Conservation (phyloP, 2,113 vertebrate species). For the Toxotes chatareus region DNA sequence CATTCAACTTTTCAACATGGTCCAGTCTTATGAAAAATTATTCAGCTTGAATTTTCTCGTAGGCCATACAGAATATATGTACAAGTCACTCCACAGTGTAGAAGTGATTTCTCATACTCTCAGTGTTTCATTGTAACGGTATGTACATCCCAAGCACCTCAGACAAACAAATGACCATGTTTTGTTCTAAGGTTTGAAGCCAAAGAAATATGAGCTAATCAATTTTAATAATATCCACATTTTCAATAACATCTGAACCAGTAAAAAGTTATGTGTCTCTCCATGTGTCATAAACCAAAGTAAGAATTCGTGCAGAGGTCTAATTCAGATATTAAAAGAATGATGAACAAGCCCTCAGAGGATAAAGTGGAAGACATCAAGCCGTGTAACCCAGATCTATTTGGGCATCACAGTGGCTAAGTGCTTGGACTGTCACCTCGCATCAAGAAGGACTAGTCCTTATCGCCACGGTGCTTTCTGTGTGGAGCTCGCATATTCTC, state of each 20-base stretch:
- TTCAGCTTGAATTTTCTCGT: constrained; percentile 29
- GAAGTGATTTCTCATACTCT: background rate
- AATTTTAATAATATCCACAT: constrained; percentile 27
- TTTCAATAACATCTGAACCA: constrained; percentile 19
- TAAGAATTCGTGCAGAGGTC: background rate
- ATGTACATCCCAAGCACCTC: background rate
- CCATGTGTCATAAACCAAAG: background rate
- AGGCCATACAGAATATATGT: constrained; percentile 25
- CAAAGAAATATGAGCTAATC: background rate
- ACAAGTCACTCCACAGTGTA: background rate
- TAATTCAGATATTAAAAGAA: constrained; percentile 46
- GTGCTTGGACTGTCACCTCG: constrained; percentile 67
- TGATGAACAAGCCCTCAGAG: constrained; percentile 25
- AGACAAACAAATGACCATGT: constrained; percentile 2
- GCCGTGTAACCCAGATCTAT: constrained; percentile 49
- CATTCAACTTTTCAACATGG: constrained; percentile 48
- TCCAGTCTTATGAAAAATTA: constrained; percentile 26
- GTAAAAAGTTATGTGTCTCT: background rate
- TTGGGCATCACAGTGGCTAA: constrained; percentile 58
- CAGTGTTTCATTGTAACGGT: background rate
- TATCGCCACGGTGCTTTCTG: constrained; percentile 32
- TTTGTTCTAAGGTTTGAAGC: constrained; percentile 5
- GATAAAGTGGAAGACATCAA: constrained; percentile 49
- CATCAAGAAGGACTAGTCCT: constrained; percentile 53
- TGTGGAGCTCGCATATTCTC: constrained; percentile 42